Conservation (phyloP, 2,888 invertebrate species). For the Cinara cedri region DNA sequence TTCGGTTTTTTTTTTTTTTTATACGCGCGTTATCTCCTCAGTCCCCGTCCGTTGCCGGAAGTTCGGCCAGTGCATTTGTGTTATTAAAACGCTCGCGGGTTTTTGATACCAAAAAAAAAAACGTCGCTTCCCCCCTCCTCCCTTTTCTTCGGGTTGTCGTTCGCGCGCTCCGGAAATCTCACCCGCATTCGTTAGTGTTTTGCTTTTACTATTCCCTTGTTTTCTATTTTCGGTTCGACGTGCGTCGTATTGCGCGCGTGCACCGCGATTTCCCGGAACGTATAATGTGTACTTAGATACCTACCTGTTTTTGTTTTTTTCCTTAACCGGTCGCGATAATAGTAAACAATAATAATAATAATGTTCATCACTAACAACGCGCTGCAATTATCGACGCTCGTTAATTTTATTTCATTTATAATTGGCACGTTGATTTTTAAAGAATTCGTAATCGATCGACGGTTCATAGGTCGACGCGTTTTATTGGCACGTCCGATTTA, state of each 20-base stretch:
- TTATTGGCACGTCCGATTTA: slow-evolving; percentile 17
- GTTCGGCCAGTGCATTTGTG: not conserved
- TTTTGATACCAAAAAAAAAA: slow-evolving; percentile 55
- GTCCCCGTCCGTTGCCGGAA: not conserved
- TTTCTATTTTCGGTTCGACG: too few species aligned
- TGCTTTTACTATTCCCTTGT: too few species aligned
- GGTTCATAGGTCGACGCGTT: slow-evolving; percentile 33
- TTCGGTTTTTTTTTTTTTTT: too few species aligned
- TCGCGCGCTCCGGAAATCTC: not conserved
- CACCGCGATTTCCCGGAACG: not conserved
- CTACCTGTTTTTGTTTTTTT: too few species aligned
- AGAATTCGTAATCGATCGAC: slow-evolving; percentile 27
- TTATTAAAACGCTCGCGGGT: slow-evolving; percentile 24
- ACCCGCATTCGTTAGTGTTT: not conserved
- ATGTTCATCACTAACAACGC: not conserved
- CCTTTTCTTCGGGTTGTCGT: not conserved
- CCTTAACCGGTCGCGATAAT: too few species aligned
- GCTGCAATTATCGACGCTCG: slow-evolving; percentile 17
- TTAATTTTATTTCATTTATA: too few species aligned
- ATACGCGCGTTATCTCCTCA: not conserved
- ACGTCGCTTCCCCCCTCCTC: not conserved
- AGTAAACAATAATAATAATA: slow-evolving; percentile 6
- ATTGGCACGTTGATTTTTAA: slow-evolving; percentile 39
- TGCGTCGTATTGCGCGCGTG: not conserved
- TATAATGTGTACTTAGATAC: too few species aligned